Conservation (phyloP, 2,888 invertebrate genomes). For the Adineta ricciae region DNA sequence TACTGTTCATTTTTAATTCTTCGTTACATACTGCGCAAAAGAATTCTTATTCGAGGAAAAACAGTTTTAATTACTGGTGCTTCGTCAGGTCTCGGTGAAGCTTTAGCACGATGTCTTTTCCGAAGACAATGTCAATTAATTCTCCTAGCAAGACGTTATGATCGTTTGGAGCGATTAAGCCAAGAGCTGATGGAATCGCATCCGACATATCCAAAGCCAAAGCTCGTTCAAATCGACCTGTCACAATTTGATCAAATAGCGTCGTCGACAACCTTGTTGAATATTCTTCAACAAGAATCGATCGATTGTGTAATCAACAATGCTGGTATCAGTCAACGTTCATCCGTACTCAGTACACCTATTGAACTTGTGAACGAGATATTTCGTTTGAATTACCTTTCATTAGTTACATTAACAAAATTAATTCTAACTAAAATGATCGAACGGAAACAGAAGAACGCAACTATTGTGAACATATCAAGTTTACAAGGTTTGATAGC, state of each 20-base stretch:
- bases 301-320: slow-evolving; percentile 10
- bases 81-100: slow-evolving; percentile 3
- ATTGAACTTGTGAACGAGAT: neutral
- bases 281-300: neutral
- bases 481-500: slow-evolving; percentile 14
- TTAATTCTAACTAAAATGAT: neutral
- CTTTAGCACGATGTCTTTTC: neutral
- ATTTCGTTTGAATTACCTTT: neutral
- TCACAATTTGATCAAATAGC: neutral
- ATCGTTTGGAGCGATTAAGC: neutral
- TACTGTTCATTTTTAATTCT: neutral
- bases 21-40: neutral
- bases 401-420: neutral
- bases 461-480: neutral
- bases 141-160: neutral
- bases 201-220: neutral
- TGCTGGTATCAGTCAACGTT: slow-evolving; percentile 20
- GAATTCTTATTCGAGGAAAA: neutral
- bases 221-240: neutral
- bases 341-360: neutral
- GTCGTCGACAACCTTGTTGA: neutral
- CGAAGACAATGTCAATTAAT: neutral
- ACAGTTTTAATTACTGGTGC: slow-evolving; percentile 18
- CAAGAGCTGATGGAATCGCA: neutral
- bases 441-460: neutral